Evolutionary conservation across 64 coral and sea anemone species (phyloP), one percentile per base, ranked within the genome.

Genomic region (Pocillopora damicornis): DNA sequence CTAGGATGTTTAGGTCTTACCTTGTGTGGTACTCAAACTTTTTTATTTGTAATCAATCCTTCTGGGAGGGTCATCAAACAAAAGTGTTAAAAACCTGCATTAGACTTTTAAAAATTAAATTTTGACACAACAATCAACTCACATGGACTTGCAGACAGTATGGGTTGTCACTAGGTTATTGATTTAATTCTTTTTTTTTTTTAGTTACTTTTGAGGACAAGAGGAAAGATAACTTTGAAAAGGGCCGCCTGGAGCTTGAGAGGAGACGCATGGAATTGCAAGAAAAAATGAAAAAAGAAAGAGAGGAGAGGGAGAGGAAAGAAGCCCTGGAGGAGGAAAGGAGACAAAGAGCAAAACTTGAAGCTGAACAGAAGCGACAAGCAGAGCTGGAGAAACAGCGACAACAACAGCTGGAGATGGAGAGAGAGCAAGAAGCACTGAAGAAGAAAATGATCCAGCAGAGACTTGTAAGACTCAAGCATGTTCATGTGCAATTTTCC

Each of bases 391-490:
- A 98, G 15, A 98, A 98, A 66, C 96, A 98, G 15, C 87, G 96
- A 1, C 93, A 98, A 57, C 96, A 98, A 75, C 96, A 98, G 67
- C 34, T 95, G 13, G 96, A 98, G 58, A 98, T 98, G 96, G 96
- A 98, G 37, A 91, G 90, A 36, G 96, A 98, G 79, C 96, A 98
- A 73, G 96, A 98, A 61, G 96, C 93, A 34, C 60, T 98, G 75
- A 89, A 93, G 37, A 98, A 98, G 80, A 92, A 98, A 77, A 98
- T 98, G 96, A 98, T 98, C 65, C 96, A 98, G 58, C 96, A 98
- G 74, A 89, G 96, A 88, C 88, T 98, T 86, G 93, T 95, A 95
- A 42, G 82, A 58, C 9, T 16, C 30, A 36, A 30, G 22, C 17
- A 77, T 15, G 45, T 36, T 22, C 4, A 38, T 81, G 61, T 59